phyloP scores from a whole-genome alignment of 2,888 invertebrate species.

The Hemicrepidius hirtus region DNA sequence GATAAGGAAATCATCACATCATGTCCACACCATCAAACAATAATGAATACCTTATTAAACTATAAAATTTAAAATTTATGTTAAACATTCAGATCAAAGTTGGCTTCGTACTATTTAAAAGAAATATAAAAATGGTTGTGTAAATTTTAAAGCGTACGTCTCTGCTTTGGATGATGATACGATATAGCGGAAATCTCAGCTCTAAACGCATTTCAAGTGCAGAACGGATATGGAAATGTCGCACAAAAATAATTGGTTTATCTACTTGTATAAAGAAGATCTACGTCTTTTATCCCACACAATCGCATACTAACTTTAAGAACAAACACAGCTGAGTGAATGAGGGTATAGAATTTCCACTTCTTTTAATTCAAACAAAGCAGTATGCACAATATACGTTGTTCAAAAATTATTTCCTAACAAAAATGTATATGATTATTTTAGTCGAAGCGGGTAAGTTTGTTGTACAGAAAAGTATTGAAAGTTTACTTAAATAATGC shows the following conservation, averaged over 20 bases:
- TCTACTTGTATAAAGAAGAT: conserved; percentile 58
- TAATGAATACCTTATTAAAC: too few relatives aligned
- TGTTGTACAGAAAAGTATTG: not conserved
- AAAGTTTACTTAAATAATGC: conserved; percentile 47
- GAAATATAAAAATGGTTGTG: not conserved
- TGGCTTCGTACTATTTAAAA: not conserved
- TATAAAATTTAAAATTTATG: too few relatives aligned
- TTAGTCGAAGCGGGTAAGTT: not conserved
- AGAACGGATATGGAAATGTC: conserved; percentile 63
- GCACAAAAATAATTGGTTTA: conserved; percentile 64
- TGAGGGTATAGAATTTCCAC: conserved; percentile 31
- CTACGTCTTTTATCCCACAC: conserved; percentile 49
- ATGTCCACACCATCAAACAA: too few relatives aligned
- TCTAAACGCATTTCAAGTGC: conserved; percentile 59
- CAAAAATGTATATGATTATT: not conserved
- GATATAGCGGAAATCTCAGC: conserved; percentile 60
- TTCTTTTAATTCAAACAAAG: conserved; percentile 29
- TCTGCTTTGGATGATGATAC: conserved; percentile 51
- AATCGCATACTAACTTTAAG: conserved; percentile 48
- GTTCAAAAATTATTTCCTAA: not conserved
- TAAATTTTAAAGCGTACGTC: conserved; percentile 36
- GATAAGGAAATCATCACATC: too few relatives aligned
- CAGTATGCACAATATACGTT: conserved; percentile 1
- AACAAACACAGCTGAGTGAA: conserved; percentile 31
- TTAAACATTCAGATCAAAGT: conserved; percentile 1